These are phyloP conservation scores for Prunella fulvescens DNA, from an alignment of 2,113 vertebrate species.

Conservation along the genomic window DNA sequence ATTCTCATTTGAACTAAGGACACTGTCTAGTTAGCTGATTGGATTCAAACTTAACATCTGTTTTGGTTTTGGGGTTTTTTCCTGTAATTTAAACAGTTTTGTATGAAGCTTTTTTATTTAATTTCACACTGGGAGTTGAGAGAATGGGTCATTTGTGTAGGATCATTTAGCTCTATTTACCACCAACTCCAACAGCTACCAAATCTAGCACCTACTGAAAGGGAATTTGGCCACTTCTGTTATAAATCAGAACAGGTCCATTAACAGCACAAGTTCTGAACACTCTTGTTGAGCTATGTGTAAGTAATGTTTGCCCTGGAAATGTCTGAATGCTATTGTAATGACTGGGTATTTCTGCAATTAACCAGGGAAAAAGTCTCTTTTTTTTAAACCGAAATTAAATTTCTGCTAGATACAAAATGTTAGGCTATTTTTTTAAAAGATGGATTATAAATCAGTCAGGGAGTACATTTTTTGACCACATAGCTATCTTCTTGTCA, in stretches of 20 bases:
- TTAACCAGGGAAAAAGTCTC: background rate
- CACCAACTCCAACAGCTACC: background rate
- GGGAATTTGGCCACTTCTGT: background rate
- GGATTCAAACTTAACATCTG: background rate
- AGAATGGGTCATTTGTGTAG: background rate
- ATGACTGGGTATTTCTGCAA: background rate
- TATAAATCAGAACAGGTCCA: background rate
- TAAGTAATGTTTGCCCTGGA: background rate
- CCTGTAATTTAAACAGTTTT: background rate
- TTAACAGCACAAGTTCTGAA: background rate
- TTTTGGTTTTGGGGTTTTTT: background rate
- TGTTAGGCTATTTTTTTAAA: background rate
- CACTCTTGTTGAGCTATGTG: background rate
- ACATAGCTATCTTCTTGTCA: background rate
- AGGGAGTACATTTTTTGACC: background rate
- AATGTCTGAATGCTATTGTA: background rate
- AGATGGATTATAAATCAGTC: background rate
- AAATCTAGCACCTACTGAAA: background rate
- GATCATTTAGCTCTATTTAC: background rate
- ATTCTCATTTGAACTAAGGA: background rate
- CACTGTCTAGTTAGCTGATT: background rate
- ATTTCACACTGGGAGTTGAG: background rate
- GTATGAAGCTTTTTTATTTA: background rate
- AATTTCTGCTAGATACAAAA: background rate
- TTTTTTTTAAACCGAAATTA: background rate